Evolutionary conservation across 2,113 vertebrate species (phyloP).

Genomic region (Aspiorhynchus laticeps): DNA sequence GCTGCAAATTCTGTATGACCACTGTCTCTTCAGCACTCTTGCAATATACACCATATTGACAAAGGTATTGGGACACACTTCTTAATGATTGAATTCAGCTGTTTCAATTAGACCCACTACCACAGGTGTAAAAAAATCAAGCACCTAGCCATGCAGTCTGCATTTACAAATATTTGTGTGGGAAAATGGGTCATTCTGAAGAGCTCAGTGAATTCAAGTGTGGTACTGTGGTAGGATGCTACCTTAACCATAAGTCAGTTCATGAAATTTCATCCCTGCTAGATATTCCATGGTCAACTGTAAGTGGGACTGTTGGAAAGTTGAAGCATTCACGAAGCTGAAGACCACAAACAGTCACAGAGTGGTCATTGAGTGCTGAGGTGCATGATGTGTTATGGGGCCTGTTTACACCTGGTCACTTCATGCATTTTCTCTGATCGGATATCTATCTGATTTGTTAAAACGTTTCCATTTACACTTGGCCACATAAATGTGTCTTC

Average conservation of each 20-base stretch:
- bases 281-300: neutral
- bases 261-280: neutral
- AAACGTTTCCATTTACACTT: no score
- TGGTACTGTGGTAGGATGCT: neutral
- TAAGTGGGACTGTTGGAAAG: neutral
- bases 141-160: neutral
- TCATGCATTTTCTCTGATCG: no score
- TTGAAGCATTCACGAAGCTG: no score
- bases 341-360: no score
- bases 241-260: neutral
- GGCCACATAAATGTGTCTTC: no score
- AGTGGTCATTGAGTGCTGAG: no score
- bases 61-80: neutral
- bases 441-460: no score
- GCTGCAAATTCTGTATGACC: neutral
- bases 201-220: neutral
- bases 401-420: no score
- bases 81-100: neutral
- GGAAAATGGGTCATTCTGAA: no score
- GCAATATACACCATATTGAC: neutral
- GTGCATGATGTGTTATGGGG: no score
- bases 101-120: no score
- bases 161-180: no score
- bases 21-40: neutral
- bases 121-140: neutral